Base-by-base conservation (phyloP, 2,113 vertebrate species). In the Geococcyx californianus region DNA sequence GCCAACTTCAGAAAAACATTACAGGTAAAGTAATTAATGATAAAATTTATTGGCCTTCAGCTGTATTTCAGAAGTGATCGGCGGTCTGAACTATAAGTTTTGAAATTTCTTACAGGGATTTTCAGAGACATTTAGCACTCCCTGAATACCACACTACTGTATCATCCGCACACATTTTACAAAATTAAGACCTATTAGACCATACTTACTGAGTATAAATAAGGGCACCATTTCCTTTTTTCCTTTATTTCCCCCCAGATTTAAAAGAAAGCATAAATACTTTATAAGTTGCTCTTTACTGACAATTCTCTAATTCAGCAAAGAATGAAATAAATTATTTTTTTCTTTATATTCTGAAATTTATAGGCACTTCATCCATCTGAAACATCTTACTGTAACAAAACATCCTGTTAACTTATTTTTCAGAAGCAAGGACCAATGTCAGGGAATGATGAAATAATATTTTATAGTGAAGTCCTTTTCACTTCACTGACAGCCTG, bases 371-470 rank as follows among this genome's bases (percentile, higher is more conserved):
- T 80, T 84, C 52, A 83, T 52, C 77, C 38, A 90, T 60, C 10
- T 93, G 95, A 96, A 92, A 78, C 68, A 85, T 82, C 36, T 49
- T 45, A 89, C 63, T 92, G 79, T 79, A 93, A 89, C 67, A 96
- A 89, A 87, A 29, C 6, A 86, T 52, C 24, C 62, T 80, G 93
- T 69, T 89, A 93, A 95, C 4, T 95, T 67, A 87, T 92, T 93
- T 95, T 97, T 87, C 49, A 91, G 76, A 95, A 73, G 75, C 63
- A 91, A 38, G 75, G 78, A 96, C 93, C 56, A 89, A 55, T 38
- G 36, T 87, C 87, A 95, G 59, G 67, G 62, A 84, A 76, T 25
- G 62, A 55, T 82, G 45, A 97, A 96, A 97, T 68, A 58, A 49
- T 86, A 92, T 74, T 92, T 96, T 89, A 94, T 6, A 93, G 36